Evolutionary conservation across 2,797 vertebrate genomes (phyloP), one percentile per base, ranked within the genome.

Genomic region (Liparis tanakae): DNA sequence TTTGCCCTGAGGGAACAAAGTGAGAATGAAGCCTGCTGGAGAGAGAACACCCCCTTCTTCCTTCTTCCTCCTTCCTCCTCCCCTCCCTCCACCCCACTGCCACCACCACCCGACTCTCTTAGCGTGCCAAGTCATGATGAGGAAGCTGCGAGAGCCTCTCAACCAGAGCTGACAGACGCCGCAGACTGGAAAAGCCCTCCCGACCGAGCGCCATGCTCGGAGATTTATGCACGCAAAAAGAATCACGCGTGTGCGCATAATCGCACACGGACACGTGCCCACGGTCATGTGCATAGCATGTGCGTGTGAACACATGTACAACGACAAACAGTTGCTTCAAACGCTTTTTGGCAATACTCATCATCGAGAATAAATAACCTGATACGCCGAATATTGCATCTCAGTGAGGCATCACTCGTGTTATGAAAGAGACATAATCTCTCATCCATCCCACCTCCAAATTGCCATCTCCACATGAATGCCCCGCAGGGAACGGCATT

Each of bases 21-120:
- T 88, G 90, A 90, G 84, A 92, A 92, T 85, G 78, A 85, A 86
- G 67, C 79, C 72, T 81, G 79, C 77, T 82, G 78, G 73, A 78
- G 67, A 77, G 70, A 58, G 60, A 70, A 67, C 12, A 55, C 56
- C 15, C 68, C 48, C 14, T 30, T 30, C 25, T 30, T 30, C 51
- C 14, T 2, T 7, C 25, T 7, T 39, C 30, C 30, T n/a, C n/a
- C 37, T 39, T n/a, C n/a, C n/a, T n/a, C n/a, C 66, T 64, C 44
- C 48, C 20, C 13, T 70, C 67, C 60, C 76, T 58, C 63, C 53
- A 66, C 17, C 53, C 50, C 56, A 37, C 50, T 20, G 56, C 73
- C 65, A 17, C 37, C 73, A 22, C 63, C 67, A 57, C 44, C 67
- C 59, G 70, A 67, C 74, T 79, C 51, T 67, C 48, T 70, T 48